Base-by-base conservation (phyloP, 2,797 vertebrate species). In the Dendrocincla fuliginosa region DNA sequence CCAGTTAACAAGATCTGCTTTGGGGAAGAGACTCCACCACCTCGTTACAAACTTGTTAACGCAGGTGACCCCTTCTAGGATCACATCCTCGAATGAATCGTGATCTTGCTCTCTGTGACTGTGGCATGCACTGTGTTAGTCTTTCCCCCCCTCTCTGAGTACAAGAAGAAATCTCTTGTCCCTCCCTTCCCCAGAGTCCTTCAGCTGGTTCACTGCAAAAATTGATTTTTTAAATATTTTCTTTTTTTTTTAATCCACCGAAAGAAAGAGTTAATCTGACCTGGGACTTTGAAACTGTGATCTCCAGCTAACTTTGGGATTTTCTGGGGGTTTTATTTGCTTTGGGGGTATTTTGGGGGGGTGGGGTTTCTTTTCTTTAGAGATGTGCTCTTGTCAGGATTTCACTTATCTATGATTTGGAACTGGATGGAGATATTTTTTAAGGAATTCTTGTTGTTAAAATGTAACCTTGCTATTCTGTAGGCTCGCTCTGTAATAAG, bases 341-440 rank as follows among this genome's bases (percentile, higher is more conserved):
- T 92, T 87, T 68, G 61, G 75, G 90, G 83, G 41, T 46, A 30
- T 71, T 65, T 24, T 18, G 30, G 24, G 14, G 16, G 15, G 20
- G 27, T 12, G 18, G 33, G 20, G 4, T 4, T 28, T 52, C 50
- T 52, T 52, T 52, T 52, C 50, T 52, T 95, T 92, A 94, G 93
- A 90, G 93, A 90, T 94, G 95, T 96, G 94, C 96, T 97, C 92
- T 96, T 95, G 93, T 95, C 95, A 96, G 90, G 95, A 92, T 91
- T 96, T 94, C 93, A 96, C 91, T 92, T 93, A 88, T 9, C 89
- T 93, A 96, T 98, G 96, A 95, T 97, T 98, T 98, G 95, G 97
- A 97, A 97, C 93, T 98, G 96, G 96, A 97, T 97, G 95, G 96
- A 97, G 97, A 96, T 97, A 97, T 98, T 98, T 96, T 97, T 95